Evolutionary conservation across 2,797 vertebrate species (phyloP).

Genomic region (Syndactyla subalaris): DNA sequence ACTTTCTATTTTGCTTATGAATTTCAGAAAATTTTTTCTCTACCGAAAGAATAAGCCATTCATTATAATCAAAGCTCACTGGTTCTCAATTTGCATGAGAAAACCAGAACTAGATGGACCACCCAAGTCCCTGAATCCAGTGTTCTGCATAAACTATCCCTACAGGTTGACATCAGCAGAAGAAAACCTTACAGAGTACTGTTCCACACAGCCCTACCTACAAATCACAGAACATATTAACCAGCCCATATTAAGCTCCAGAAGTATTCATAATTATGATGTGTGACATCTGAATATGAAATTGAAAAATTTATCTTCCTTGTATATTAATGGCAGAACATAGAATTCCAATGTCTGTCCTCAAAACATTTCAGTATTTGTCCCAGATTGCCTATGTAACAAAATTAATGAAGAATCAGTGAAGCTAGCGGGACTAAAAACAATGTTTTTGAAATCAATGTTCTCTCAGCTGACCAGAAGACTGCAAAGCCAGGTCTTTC

Average conservation of each 20-base stretch:
- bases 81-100: not conserved
- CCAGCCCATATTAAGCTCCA: not conserved
- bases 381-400: not conserved
- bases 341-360: not conserved
- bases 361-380: not conserved
- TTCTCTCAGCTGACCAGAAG: not conserved
- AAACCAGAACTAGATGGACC: not conserved
- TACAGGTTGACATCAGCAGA: not conserved
- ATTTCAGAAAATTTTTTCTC: not conserved
- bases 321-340: not conserved
- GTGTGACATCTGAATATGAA: constrained; percentile 13
- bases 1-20: not conserved
- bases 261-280: constrained; percentile 19
- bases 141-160: not conserved
- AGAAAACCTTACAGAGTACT: not conserved
- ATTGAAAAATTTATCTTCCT: not conserved
- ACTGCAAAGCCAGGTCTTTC: not conserved
- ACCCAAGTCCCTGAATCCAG: not conserved
- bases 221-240: constrained; percentile 9
- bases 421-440: not conserved
- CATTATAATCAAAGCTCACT: not conserved
- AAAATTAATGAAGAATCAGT: constrained; percentile 1
- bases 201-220: not conserved
- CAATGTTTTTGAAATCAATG: not conserved
- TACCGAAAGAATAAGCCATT: not conserved